Percentiles rank a stretch among this genome's conserved stretches.
Conservation (phyloP, 1,140 invertebrate genomes). For the Hirudo medicinalis region DNA sequence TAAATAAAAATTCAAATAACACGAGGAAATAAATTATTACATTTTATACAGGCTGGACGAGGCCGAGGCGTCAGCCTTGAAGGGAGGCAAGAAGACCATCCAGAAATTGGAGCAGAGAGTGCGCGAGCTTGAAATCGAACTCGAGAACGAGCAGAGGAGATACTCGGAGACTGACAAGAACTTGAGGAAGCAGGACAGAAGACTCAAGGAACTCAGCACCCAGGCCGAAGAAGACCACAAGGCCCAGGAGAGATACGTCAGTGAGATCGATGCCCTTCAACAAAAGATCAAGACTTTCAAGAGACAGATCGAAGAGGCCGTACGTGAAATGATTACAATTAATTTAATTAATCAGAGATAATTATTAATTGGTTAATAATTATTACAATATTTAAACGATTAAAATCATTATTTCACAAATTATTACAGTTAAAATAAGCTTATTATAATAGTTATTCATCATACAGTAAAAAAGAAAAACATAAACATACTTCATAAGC, state of each 20-base stretch:
- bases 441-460: neutral
- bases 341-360: neutral
- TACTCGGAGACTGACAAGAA: constrained; percentile 61
- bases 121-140: constrained; percentile 79
- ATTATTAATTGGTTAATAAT: no score
- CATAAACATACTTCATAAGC: neutral
- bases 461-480: neutral
- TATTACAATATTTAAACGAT: no score
- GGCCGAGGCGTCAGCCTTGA: constrained; percentile 87
- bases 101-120: constrained; percentile 48
- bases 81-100: constrained; percentile 79
- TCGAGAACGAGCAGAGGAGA: constrained; percentile 92
- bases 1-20: neutral
- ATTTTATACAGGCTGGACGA: constrained; percentile 63
- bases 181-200: constrained; percentile 63
- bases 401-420: no score
- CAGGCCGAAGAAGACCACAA: constrained; percentile 78
- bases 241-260: constrained; percentile 93
- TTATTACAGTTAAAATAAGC: no score
- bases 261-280: constrained; percentile 94
- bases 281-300: constrained; percentile 99
- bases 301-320: constrained; percentile 94
- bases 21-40: neutral
- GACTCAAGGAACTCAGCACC: constrained; percentile 62
- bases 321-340: constrained; percentile 34